Evolutionary conservation across 1,140 invertebrate genomes (phyloP), one percentile per base, ranked within the genome.

Genomic region (Camponotus vicinus): DNA sequence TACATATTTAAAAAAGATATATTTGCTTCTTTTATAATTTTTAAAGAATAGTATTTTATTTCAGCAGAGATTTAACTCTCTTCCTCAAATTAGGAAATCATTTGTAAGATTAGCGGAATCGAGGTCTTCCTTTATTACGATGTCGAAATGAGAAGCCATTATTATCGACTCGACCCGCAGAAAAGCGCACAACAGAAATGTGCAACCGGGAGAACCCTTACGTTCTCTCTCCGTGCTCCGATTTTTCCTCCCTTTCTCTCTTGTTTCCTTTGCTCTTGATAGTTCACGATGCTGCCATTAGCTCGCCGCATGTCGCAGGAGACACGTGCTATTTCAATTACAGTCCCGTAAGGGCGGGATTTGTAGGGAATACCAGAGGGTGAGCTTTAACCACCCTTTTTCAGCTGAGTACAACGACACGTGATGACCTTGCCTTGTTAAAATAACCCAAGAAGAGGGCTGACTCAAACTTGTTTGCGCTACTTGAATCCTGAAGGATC

Each of bases 281-380:
- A 91, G 89, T 82, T 82, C 52, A 75, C 88, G 89, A 91, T 89
- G 86, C 67, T 37, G 63, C 91, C 88, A 91, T 91, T 91, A 91
- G 86, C 80, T 89, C 70, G 76, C 84, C 86, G 86, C 79, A 76
- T 83, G 88, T 87, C 71, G 86, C 87, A 69, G 67, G 70, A 86
- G 91, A 90, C 91, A 91, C 91, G 91, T 90, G 91, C 91, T 90
- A 88, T 91, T 91, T 91, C 91, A 90, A 92, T 91, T 91, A 91
- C 84, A 79, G 27, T 21, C 21, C 59, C 71, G 84, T 86, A 90
- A 90, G 88, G 89, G 89, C 77, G 71, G 66, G 71, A 83, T 83
- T 83, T 83, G 79, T 83, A 70, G 77, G 40, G 40, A 80, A 37
- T 49, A 83, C 61, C n/a, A 73, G 69, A 80, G 66, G 57, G 42